Conservation (phyloP, 2,888 invertebrate species). For the Plemyria rubiginata region DNA sequence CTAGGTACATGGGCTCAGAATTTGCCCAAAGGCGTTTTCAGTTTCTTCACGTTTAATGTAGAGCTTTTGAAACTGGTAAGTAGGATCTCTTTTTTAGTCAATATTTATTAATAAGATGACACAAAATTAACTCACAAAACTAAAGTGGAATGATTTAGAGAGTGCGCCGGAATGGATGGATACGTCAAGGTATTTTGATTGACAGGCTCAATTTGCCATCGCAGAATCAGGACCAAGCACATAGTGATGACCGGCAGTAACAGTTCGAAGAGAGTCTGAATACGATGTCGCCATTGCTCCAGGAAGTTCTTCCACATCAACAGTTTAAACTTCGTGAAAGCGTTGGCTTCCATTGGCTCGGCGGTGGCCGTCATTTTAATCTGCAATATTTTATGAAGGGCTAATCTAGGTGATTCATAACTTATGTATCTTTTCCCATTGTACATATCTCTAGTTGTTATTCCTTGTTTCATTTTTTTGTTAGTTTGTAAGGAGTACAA, state of each 20-base stretch:
- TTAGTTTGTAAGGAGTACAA: too few species aligned
- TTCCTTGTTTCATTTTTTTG: too few species aligned
- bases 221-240: conserved; percentile 87
- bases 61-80: too few species aligned
- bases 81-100: too few species aligned
- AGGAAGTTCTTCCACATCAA: conserved; percentile 94
- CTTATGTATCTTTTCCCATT: too few species aligned
- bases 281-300: conserved; percentile 89
- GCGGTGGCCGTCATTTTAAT: conserved; percentile 42
- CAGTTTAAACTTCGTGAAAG: conserved; percentile 86
- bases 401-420: too few species aligned
- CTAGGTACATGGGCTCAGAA: too few species aligned
- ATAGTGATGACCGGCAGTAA: conserved; percentile 88
- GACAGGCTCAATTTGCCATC: conserved; percentile 87
- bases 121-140: conserved; percentile 62
- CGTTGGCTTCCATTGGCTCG: conserved; percentile 52
- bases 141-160: conserved; percentile 48
- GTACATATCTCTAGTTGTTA: too few species aligned
- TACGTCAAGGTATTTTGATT: conserved; percentile 51
- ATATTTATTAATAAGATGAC: not conserved
- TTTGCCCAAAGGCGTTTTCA: too few species aligned
- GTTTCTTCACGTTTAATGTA: too few species aligned
- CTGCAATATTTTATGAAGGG: conserved; percentile 8
- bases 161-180: conserved; percentile 59
- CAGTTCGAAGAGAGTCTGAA: conserved; percentile 88